A percentile compares a stretch with the other conserved stretches of the same genome.
Conservation (phyloP, 2,888 invertebrate species). For the Agrilus biguttatus region DNA sequence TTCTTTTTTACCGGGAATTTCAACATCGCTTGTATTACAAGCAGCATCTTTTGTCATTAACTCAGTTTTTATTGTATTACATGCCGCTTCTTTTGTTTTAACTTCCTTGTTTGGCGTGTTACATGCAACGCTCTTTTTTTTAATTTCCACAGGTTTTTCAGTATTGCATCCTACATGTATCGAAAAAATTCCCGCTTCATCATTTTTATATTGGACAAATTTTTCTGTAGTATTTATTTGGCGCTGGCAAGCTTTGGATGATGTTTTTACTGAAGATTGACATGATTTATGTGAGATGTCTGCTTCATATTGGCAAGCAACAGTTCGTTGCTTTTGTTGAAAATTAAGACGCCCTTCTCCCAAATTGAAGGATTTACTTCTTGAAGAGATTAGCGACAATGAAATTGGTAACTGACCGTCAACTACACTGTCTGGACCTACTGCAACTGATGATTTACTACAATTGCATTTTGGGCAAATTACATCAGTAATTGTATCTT, state of each 20-base stretch:
- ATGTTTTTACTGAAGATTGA: slow-evolving; percentile 16
- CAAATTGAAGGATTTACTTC: slow-evolving; percentile 45
- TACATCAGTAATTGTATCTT: slow-evolving; percentile 33
- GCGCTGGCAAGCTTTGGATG: slow-evolving; percentile 21
- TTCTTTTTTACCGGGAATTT: too few relatives aligned
- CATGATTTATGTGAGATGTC: slow-evolving; percentile 13
- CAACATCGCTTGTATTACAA: neutral
- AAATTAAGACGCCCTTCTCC: slow-evolving; percentile 38
- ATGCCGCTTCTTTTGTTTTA: slow-evolving; percentile 14
- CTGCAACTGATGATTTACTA: slow-evolving; percentile 39
- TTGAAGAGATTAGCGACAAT: slow-evolving; percentile 31
- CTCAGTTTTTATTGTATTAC: slow-evolving; percentile 12
- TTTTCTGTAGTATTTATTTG: slow-evolving; percentile 19
- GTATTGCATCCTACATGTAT: slow-evolving; percentile 23
- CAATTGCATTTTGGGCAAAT: slow-evolving; percentile 37
- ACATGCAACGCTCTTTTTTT: slow-evolving; percentile 16
- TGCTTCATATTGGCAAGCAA: slow-evolving; percentile 28
- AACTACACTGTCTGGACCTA: slow-evolving; percentile 35
- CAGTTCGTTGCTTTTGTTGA: slow-evolving; percentile 33
- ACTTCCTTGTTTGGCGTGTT: slow-evolving; percentile 16
- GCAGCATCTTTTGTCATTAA: neutral
- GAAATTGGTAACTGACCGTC: slow-evolving; percentile 29
- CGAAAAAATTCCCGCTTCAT: slow-evolving; percentile 1
- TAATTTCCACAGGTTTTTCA: slow-evolving; percentile 16
- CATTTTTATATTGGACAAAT: slow-evolving; percentile 21